phyloP scores from a whole-genome alignment of 2,797 vertebrate genomes.

The Siniperca obscura region DNA sequence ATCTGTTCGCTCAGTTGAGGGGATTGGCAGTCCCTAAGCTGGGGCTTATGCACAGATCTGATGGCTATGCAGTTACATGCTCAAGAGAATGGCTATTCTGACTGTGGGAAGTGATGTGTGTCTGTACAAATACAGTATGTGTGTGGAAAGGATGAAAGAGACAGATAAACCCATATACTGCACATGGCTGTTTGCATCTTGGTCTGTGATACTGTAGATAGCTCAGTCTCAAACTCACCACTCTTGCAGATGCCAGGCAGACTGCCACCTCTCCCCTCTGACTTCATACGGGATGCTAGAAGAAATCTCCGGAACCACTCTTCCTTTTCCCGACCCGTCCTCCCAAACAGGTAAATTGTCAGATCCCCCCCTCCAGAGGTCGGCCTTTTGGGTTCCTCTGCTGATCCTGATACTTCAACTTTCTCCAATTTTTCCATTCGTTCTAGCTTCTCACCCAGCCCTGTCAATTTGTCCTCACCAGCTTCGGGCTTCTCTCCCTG shows the following conservation, averaged over 20 bases:
- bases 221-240: constrained; percentile 77
- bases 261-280: constrained; percentile 81
- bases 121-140: constrained; percentile 18
- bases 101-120: constrained; percentile 6
- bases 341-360: constrained; percentile 95
- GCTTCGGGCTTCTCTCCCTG: constrained; percentile 83
- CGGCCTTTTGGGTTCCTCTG: constrained; percentile 75
- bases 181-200: background rate
- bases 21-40: constrained; percentile 74
- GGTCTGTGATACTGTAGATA: background rate
- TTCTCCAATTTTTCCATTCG: constrained; percentile 69
- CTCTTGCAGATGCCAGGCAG: constrained; percentile 86
- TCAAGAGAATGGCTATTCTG: constrained; percentile 46
- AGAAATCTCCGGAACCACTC: constrained; percentile 97
- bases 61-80: constrained; percentile 63
- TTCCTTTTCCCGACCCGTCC: constrained; percentile 97
- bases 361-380: constrained; percentile 83
- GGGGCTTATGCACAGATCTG: constrained; percentile 73
- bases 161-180: background rate
- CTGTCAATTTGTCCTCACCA: constrained; percentile 75
- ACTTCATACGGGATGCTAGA: constrained; percentile 89
- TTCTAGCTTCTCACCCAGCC: constrained; percentile 74
- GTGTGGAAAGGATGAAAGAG: constrained; percentile 5
- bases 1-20: constrained; percentile 66
- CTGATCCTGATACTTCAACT: constrained; percentile 53